A percentile compares a stretch with the other conserved stretches of the same genome.
These are phyloP conservation scores for Osmerus mordax DNA, from an alignment of 2,113 vertebrate species.

Conservation along the genomic window DNA sequence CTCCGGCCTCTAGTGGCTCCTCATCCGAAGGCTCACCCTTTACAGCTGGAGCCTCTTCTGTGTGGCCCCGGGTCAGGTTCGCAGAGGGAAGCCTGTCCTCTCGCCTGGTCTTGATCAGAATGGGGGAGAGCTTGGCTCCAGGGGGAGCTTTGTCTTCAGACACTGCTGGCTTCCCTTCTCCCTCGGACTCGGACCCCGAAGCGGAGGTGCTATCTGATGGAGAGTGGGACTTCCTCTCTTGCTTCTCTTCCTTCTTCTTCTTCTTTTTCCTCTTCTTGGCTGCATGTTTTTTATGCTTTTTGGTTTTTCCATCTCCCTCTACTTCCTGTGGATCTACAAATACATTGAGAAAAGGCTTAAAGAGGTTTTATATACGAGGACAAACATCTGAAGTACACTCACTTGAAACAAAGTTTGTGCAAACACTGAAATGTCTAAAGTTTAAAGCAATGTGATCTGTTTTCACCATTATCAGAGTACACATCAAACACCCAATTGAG, in stretches of 20 bases:
- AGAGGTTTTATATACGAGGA: no score
- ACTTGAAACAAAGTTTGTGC: no score
- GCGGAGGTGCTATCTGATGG: conserved; percentile 71
- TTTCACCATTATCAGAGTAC: no score
- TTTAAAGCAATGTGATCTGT: no score
- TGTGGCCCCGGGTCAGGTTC: not conserved
- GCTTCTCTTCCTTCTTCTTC: conserved; percentile 71
- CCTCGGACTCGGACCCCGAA: conserved; percentile 72
- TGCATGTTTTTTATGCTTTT: conserved; percentile 71
- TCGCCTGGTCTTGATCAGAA: conserved; percentile 31
- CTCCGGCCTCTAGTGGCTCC: conserved; percentile 22
- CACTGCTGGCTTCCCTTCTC: conserved; percentile 54
- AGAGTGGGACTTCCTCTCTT: conserved; percentile 71
- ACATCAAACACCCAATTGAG: no score
- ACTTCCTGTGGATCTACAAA: conserved; percentile 17
- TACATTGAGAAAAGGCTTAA: not conserved
- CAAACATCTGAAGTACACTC: no score
- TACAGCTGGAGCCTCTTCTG: conserved; percentile 14
- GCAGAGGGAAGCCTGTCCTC: conserved; percentile 36
- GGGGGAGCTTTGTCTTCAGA: conserved; percentile 38
- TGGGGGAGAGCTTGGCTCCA: not conserved
- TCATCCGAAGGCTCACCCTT: conserved; percentile 39
- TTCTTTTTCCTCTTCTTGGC: conserved; percentile 78
- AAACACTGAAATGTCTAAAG: no score
- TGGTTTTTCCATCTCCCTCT: conserved; percentile 67